These are phyloP conservation scores for Trichogramma pretiosum DNA, from an alignment of 1,140 invertebrate species.

Conservation along the genomic window DNA sequence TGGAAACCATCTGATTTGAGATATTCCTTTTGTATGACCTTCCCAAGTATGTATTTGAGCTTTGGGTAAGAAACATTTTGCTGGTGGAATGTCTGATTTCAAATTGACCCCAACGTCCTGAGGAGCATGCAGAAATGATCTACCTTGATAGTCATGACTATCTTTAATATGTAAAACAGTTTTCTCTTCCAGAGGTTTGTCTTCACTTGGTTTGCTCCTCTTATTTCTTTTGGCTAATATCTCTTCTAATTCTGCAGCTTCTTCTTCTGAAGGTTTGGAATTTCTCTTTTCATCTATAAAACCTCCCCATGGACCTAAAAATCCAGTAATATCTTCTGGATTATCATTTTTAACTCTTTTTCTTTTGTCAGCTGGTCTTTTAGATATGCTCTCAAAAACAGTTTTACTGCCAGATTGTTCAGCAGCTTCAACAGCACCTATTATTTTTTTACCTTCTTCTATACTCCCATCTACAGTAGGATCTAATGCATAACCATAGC, in stretches of 20 bases:
- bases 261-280: constrained; percentile 83
- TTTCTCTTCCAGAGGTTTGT: constrained; percentile 90
- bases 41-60: constrained; percentile 93
- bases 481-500: constrained; percentile 93
- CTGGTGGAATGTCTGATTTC: constrained; percentile 81
- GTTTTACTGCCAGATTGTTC: constrained; percentile 66
- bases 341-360: constrained; percentile 88
- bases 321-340: constrained; percentile 87
- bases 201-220: constrained; percentile 72
- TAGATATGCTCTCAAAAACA: constrained; percentile 77
- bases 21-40: constrained; percentile 95
- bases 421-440: constrained; percentile 56
- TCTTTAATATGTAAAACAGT: constrained; percentile 93
- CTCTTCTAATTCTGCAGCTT: constrained; percentile 87
- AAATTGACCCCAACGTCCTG: constrained; percentile 95
- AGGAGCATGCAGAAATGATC: constrained; percentile 89
- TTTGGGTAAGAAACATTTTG: constrained; percentile 96
- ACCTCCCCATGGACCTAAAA: constrained; percentile 94
- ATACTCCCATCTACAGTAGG: constrained; percentile 69
- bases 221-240: constrained; percentile 87
- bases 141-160: constrained; percentile 89
- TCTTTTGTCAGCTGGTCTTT: constrained; percentile 70
- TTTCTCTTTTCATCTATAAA: constrained; percentile 85
- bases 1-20: constrained; percentile 93
- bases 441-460: constrained; percentile 55